Evolutionary conservation across 1,140 invertebrate species (phyloP).

Genomic region (Mycetomoellerius zeteki): DNA sequence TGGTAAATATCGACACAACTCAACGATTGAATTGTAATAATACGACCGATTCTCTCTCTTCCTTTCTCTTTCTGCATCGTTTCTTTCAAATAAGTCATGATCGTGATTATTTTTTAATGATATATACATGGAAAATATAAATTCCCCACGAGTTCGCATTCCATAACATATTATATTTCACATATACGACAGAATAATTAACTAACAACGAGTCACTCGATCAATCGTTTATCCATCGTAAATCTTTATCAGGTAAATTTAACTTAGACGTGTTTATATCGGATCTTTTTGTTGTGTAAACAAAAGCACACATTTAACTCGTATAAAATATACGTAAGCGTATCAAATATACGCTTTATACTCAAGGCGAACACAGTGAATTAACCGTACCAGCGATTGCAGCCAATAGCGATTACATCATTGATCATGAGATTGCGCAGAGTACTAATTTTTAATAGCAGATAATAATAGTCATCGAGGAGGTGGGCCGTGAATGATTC

Average conservation of each 20-base stretch:
- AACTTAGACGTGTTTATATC: conserved; percentile 22
- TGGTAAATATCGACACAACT: background rate
- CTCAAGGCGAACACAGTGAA: conserved; percentile 7
- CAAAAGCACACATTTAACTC: conserved; percentile 31
- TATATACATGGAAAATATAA: background rate
- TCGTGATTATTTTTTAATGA: background rate
- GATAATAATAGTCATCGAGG: background rate
- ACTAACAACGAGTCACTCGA: background rate
- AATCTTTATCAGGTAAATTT: conserved; percentile 26
- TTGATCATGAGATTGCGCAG: conserved; percentile 9
- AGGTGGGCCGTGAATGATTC: background rate
- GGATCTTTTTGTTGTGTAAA: conserved; percentile 15
- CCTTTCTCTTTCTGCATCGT: background rate
- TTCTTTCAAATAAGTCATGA: background rate
- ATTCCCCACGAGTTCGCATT: background rate
- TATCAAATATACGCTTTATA: conserved; percentile 10
- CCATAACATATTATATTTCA: background rate
- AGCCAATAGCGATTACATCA: conserved; percentile 24
- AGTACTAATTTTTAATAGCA: conserved; percentile 33
- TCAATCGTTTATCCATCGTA: background rate
- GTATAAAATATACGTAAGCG: no score
- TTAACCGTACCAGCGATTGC: conserved; percentile 28
- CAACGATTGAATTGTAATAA: conserved; percentile 2
- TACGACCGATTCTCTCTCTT: background rate
- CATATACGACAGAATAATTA: background rate